Evolutionary conservation across 2,888 invertebrate species (phyloP).

Genomic region (Drosophila hamatofila): DNA sequence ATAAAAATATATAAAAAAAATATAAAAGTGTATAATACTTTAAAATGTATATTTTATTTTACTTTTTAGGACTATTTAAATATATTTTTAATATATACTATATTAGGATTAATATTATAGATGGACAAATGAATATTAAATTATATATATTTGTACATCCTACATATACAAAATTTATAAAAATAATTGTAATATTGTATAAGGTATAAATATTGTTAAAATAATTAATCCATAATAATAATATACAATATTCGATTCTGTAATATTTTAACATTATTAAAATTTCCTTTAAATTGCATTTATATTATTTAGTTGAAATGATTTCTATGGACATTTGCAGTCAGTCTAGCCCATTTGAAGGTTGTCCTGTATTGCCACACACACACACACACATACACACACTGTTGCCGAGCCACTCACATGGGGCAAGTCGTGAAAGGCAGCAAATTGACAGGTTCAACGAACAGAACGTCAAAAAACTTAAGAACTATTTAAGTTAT

Average conservation of each 20-base stretch:
- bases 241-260: too few relatives aligned
- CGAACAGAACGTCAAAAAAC: conserved; percentile 65
- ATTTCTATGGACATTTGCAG: neutral
- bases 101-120: too few relatives aligned
- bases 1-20: too few relatives aligned
- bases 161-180: neutral
- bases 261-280: neutral
- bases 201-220: too few relatives aligned
- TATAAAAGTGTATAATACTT: too few relatives aligned
- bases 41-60: too few relatives aligned
- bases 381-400: conserved; percentile 14
- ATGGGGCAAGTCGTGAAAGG: conserved; percentile 50
- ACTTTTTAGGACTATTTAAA: too few relatives aligned
- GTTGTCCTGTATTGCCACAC: conserved; percentile 28
- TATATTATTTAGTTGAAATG: neutral
- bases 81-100: too few relatives aligned
- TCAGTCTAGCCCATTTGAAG: conserved; percentile 3
- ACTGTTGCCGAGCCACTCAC: conserved; percentile 28
- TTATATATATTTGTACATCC: neutral
- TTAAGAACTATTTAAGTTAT: conserved; percentile 76
- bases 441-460: conserved; percentile 72
- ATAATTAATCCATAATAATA: too few relatives aligned
- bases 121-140: neutral
- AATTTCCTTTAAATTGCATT: neutral
- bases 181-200: neutral